Evolutionary conservation across 1,140 invertebrate species (phyloP).

Genomic region (Diorhabda elongata): DNA sequence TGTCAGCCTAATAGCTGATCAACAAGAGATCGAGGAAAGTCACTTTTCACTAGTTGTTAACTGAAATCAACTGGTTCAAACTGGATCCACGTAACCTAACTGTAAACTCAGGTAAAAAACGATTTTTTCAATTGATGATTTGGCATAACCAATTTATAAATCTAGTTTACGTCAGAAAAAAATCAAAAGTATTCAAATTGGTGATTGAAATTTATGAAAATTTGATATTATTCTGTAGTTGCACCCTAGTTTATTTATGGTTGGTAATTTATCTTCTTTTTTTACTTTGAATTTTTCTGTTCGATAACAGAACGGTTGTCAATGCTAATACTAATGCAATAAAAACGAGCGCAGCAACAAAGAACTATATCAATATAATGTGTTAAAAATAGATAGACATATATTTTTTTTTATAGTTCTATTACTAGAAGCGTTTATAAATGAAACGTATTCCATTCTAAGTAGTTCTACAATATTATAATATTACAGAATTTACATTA

Average conservation of each 20-base stretch:
- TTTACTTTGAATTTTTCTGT: too few species aligned
- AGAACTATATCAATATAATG: too few species aligned
- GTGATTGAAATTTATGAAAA: background rate
- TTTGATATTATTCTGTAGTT: background rate
- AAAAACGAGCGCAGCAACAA: too few species aligned
- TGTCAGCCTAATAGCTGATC: conserved; percentile 25
- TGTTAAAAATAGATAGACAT: too few species aligned
- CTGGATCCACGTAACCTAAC: conserved; percentile 25
- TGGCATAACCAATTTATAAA: background rate
- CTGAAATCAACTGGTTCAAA: conserved; percentile 37
- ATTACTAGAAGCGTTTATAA: too few species aligned
- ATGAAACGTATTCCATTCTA: too few species aligned
- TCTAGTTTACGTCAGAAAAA: background rate
- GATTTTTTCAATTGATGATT: background rate
- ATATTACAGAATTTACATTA: too few species aligned
- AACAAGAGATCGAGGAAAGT: conserved; percentile 27
- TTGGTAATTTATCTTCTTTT: background rate
- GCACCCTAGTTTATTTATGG: background rate
- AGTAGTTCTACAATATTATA: too few species aligned
- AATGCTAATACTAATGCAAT: too few species aligned
- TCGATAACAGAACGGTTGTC: too few species aligned
- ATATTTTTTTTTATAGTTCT: too few species aligned
- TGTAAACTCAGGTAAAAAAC: conserved; percentile 20
- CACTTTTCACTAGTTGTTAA: conserved; percentile 38
- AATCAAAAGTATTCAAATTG: background rate